phyloP scores from a whole-genome alignment of 1,140 invertebrate genomes.

The Ostrea edulis region DNA sequence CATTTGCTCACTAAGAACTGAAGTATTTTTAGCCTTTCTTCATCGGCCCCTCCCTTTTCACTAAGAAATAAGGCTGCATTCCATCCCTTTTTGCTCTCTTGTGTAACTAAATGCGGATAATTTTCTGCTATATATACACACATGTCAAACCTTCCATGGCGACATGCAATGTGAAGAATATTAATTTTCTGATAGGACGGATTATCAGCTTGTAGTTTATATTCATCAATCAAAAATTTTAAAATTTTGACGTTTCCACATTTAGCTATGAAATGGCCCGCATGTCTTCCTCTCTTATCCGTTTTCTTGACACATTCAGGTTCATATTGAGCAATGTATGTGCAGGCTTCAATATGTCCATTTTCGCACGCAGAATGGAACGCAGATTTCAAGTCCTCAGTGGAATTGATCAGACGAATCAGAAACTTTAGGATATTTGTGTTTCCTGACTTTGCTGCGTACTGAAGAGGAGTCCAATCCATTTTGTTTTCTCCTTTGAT shows the following conservation, averaged over 20 bases:
- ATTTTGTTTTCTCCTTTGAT: neutral
- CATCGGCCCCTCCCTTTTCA: neutral
- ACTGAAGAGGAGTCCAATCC: neutral
- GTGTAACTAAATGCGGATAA: neutral
- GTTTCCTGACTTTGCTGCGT: neutral
- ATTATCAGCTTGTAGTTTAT: neutral
- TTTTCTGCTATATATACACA: neutral
- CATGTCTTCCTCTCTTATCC: neutral
- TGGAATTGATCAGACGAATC: neutral
- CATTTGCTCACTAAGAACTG: neutral
- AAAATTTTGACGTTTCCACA: neutral
- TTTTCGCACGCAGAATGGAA: neutral
- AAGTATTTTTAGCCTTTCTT: neutral
- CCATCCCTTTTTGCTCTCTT: neutral
- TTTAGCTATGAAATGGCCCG: neutral
- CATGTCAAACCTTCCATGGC: neutral
- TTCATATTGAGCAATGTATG: neutral
- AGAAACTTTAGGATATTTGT: neutral
- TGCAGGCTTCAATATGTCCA: neutral
- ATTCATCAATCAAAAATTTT: neutral
- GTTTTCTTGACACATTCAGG: neutral
- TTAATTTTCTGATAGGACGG: neutral
- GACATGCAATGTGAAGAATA: conserved; percentile 6
- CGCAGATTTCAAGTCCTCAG: neutral
- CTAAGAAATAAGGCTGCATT: neutral